Evolutionary conservation across 2,888 invertebrate species (phyloP).

Genomic region (Drosophila testacea): DNA sequence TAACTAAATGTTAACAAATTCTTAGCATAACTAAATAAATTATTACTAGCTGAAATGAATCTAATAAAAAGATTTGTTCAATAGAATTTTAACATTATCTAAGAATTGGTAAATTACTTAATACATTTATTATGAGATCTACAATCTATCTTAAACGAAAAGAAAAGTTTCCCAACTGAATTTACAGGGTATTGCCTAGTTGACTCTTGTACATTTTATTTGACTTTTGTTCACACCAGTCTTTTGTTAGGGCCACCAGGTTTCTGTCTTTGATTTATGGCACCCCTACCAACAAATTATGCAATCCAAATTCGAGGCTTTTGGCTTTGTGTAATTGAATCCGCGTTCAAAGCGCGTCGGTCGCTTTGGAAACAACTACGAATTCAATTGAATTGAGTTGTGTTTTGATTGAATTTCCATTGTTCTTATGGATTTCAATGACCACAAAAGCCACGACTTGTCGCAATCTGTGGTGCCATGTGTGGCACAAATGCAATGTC

Average conservation of each 20-base stretch:
- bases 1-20: too few relatives aligned
- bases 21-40: too few relatives aligned
- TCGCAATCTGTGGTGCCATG: conserved; percentile 12
- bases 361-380: conserved; percentile 31
- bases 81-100: too few relatives aligned
- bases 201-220: conserved; percentile 1
- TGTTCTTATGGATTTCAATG: not conserved
- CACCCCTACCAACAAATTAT: conserved; percentile 40
- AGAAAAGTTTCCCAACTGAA: not conserved
- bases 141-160: not conserved
- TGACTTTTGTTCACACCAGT: conserved; percentile 26
- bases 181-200: conserved; percentile 33
- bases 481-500: conserved; percentile 45
- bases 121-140: not conserved
- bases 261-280: conserved; percentile 54
- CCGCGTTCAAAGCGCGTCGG: conserved; percentile 55
- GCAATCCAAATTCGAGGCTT: conserved; percentile 47
- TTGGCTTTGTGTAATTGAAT: conserved; percentile 68
- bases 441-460: conserved; percentile 20
- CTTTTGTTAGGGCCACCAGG: conserved; percentile 30
- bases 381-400: conserved; percentile 15
- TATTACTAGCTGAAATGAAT: too few relatives aligned
- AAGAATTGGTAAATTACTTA: too few relatives aligned
- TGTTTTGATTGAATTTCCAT: conserved; percentile 42
- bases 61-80: too few relatives aligned